A percentile compares a stretch with the other conserved stretches of the same genome.
Conservation (phyloP, 2,888 invertebrate genomes). For the Drosophila parthenogenetica region DNA sequence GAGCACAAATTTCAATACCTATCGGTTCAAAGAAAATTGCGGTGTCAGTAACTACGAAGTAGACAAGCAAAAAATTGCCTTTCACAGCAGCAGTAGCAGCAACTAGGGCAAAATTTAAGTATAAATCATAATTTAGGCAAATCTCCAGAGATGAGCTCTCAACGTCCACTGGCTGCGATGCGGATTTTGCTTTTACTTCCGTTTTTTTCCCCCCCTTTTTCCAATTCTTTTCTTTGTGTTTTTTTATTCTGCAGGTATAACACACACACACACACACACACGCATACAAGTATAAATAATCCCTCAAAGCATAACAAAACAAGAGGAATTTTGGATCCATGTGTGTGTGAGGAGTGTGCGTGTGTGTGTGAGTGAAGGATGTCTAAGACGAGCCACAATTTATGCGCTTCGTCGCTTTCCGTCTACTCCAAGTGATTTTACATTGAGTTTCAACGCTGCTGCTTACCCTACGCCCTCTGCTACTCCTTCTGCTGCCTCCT, state of each 20-base stretch:
- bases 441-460: constrained; percentile 24
- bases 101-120: constrained; percentile 51
- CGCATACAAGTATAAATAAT: constrained; percentile 41
- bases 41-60: constrained; percentile 56
- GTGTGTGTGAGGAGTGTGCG: constrained; percentile 24
- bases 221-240: constrained; percentile 5
- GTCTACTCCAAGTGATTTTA: constrained; percentile 73
- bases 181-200: constrained; percentile 26
- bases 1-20: constrained; percentile 49
- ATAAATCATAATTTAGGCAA: constrained; percentile 80
- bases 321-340: constrained; percentile 49
- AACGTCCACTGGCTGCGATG: constrained; percentile 49
- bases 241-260: constrained; percentile 18
- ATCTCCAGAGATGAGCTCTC: constrained; percentile 78
- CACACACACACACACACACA: constrained; percentile 50
- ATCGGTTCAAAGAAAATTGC: constrained; percentile 37
- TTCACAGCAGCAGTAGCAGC: constrained; percentile 9
- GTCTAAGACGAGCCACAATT: constrained; percentile 62
- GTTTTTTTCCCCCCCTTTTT: background rate
- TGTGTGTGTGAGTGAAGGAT: constrained; percentile 30
- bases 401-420: constrained; percentile 77
- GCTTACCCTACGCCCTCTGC: constrained; percentile 7
- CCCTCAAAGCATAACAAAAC: constrained; percentile 74
- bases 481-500: constrained; percentile 5
- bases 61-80: constrained; percentile 41